Percentiles rank a stretch among this genome's conserved stretches.
These are phyloP conservation scores for Galleria mellonella DNA, from an alignment of 1,140 invertebrate genomes.

Conservation along the genomic window DNA sequence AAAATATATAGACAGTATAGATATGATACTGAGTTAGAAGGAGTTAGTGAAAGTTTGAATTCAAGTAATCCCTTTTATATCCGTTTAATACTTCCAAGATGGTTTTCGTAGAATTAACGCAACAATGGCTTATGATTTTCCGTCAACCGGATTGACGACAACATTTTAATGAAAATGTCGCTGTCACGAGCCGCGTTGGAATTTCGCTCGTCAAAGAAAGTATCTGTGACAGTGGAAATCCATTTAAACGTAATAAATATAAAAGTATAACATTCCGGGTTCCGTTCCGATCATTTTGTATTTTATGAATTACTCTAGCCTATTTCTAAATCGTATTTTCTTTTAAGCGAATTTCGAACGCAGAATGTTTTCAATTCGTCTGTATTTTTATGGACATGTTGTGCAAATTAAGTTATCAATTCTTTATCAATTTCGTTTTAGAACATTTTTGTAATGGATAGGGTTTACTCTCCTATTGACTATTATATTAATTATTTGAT, in stretches of 20 bases:
- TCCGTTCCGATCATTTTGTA: too few species aligned
- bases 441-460: too few species aligned
- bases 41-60: constrained; percentile 1
- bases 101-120: constrained; percentile 14
- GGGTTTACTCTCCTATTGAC: too few species aligned
- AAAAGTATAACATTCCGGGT: constrained; percentile 1
- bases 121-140: constrained; percentile 29
- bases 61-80: constrained; percentile 7
- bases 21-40: background rate
- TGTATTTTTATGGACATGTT: too few species aligned
- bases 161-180: constrained; percentile 35
- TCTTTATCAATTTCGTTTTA: too few species aligned
- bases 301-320: too few species aligned
- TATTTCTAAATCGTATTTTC: too few species aligned
- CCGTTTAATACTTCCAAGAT: constrained; percentile 11
- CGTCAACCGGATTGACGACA: constrained; percentile 25
- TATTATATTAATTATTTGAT: too few species aligned
- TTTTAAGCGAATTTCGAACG: background rate
- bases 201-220: constrained; percentile 21
- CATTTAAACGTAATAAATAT: constrained; percentile 22
- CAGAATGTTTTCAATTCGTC: too few species aligned
- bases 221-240: constrained; percentile 21
- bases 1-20: too few species aligned
- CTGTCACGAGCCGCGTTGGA: constrained; percentile 16
- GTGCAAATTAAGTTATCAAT: too few species aligned